Base-by-base conservation (phyloP, 1,140 invertebrate genomes). In the Laupala kohalensis region DNA sequence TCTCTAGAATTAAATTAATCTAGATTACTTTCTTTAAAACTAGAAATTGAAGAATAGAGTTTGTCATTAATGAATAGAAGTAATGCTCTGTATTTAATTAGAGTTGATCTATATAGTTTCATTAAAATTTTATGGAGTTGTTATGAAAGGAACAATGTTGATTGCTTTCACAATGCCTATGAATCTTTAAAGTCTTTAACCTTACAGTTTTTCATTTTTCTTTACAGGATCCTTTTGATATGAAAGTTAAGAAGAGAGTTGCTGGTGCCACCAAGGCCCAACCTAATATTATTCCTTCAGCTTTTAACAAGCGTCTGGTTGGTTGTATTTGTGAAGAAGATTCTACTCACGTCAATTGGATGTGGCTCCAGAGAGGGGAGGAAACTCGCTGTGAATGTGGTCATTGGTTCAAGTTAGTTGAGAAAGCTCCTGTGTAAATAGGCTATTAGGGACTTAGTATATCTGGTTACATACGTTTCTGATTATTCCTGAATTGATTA, bases 251-350 rank as follows among this genome's bases (percentile, higher is more conserved):
- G 82, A 86, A 92, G 76, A 88, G 88, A 67, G 83, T 87, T 62
- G 19, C 19, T 9, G 19, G 37, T 53, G 92, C 94, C 74, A 94
- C 95, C 69, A 91, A 91, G 79, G 92, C 92, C 26, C 82, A 87
- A 68, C 97, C 97, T 30, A 98, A 92, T 76, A 78, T 95, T 75
- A 89, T 99, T 76, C 92, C 93, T 73, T 97, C 95, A 67, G 89
- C 90, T 74, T 93, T 92, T 76, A 89, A 95, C 74, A 90, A 90
- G 74, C 87, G 96, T 77, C 86, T 98, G 75, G 87, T 99, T 77
- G 97, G 96, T 70, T 99, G 97, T 82, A 87, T 98, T 79, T 99
- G 97, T 82, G 94, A 98, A 81, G 94, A 96, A 81, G 96, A 98
- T 78, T 86, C 92, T 24, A 88, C 89, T 71, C 83, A 86, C 73